Evolutionary conservation across 2,888 invertebrate genomes (phyloP), one percentile per base, ranked within the genome.

Genomic region (Trichopria drosophilae): DNA sequence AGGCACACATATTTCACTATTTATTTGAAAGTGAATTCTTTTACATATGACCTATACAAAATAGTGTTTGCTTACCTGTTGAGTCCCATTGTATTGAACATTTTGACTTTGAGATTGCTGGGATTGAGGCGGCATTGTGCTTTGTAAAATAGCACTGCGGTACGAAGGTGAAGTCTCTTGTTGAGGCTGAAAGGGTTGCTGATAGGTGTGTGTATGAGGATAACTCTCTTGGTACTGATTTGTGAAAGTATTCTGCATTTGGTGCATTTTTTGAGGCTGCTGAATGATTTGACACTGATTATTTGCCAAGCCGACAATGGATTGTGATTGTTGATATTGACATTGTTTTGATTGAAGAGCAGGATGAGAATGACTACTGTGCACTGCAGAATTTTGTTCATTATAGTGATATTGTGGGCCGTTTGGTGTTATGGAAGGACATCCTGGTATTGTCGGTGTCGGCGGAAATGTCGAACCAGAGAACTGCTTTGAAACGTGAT

Each of bases 331-430:
- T 46, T 70, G 71, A 53, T 72, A 73, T 53, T 69, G 67, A 53
- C 66, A 66, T 34, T 69, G 60, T 52, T 72, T 72, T 46, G 72
- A 73, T 47, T 73, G 74, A 59, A 74, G 73, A 20, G 70, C 74
- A 10, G 74, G 71, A 40, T 75, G 74, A 16, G 74, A 73, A 49
- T 75, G 75, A 45, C 72, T 72, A 18, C 68, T 69, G 13, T 73
- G 71, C 29, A 74, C 64, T n/a, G n/a, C n/a, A n/a, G n/a, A n/a
- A n/a, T n/a, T 74, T 15, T 73, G 80, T 76, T 76, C 83, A 78
- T 58, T 82, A 78, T 76, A 80, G 71, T 69, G 82, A 79, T 74
- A 82, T 73, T 69, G 81, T 73, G 77, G 83, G 76, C 64, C 75
- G 52, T 74, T 75, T 29, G 75, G 75, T 29, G 75, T 74, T 52